Base-by-base conservation (phyloP, 2,113 vertebrate genomes). In the Aegithalos caudatus region DNA sequence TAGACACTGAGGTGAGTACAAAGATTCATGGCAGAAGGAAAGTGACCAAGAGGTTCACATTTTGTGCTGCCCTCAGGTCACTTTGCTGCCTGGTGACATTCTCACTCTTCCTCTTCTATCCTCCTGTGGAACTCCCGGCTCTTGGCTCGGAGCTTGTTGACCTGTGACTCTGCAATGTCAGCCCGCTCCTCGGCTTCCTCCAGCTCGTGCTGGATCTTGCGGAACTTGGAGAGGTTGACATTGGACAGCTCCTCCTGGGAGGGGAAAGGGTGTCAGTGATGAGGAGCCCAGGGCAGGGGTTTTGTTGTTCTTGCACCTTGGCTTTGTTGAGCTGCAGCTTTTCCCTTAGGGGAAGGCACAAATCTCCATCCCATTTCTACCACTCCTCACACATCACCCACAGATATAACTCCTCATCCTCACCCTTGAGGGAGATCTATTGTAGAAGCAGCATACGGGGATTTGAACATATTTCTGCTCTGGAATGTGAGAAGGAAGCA, bases 81-180 rank as follows among this genome's bases (percentile, higher is more conserved):
- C 48, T 80, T 56, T 86, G 8, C 28, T 71, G 29, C 40, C 44
- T 37, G 0, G 0, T 15, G n/a, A 53, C n/a, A 54, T 47, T 8
- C 14, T 77, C 54, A 86, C 38, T 91, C 88, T 33, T 90, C 87
- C 54, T 89, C 88, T 84, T 33, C 88, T 71, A 90, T 84, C 50
- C 45, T 90, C 57, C 54, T 60, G 1, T 85, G 82, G 17, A 85
- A 57, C 38, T 83, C 81, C 1, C 78, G 14, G 53, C 78, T 81
- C 78, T 81, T 81, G 31, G 31, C 70, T 28, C 70, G 70, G 50
- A 67, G 64, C 64, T 66, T 67, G 64, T 67, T 67, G 44, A 47
- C 61, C 61, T 98, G 98, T 0, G 98, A 98, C 93, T 98, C 98
- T 0, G 98, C 98, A 42, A 98, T 98, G 94, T 98, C 98, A n/a